These are phyloP conservation scores for Phyllostomus discolor DNA, from an alignment of 2,113 vertebrate genomes.

Conservation along the genomic window DNA sequence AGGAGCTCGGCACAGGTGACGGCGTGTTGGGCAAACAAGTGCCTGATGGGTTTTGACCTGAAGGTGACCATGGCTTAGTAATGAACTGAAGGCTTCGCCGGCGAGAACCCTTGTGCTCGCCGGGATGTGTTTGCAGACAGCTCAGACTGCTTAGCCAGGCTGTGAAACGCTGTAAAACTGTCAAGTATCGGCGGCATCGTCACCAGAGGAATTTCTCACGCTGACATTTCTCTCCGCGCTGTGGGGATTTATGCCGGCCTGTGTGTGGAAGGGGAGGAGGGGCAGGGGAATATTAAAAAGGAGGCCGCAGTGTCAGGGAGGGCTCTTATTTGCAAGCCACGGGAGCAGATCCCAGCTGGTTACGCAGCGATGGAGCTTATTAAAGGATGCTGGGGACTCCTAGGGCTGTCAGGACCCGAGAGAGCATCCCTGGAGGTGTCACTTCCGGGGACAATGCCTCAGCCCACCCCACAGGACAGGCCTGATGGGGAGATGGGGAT, in stretches of 20 bases:
- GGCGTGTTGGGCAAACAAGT: rapidly evolving
- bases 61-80: background rate
- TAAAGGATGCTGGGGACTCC: rapidly evolving
- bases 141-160: background rate
- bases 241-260: rapidly evolving
- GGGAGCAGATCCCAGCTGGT: background rate
- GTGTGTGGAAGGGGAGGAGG: background rate
- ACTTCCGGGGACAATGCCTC: background rate
- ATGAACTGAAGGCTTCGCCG: background rate
- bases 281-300: rapidly evolving
- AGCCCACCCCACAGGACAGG: rapidly evolving
- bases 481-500: background rate
- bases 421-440: background rate
- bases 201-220: background rate
- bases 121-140: background rate
- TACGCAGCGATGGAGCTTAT: background rate
- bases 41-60: background rate
- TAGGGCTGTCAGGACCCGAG: background rate
- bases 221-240: background rate
- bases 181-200: background rate
- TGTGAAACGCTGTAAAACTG: background rate
- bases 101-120: background rate
- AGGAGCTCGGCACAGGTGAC: background rate
- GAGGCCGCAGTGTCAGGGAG: rapidly evolving
- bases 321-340: rapidly evolving